phyloP scores from a whole-genome alignment of 1,140 invertebrate genomes.

The Apis dorsata region DNA sequence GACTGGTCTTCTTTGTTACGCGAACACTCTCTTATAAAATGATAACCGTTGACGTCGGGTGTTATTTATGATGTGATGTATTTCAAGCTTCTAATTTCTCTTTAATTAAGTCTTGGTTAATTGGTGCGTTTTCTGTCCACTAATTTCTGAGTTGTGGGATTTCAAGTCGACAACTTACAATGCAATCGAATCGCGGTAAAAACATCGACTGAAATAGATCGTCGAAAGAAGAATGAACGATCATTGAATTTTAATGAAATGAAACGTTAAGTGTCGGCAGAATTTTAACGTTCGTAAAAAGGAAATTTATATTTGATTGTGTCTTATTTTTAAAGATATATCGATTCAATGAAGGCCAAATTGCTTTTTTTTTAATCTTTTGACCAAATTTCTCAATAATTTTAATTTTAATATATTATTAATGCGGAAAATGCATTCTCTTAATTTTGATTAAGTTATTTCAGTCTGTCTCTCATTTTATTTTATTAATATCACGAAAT shows the following conservation, averaged over 20 bases:
- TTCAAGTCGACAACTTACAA: neutral
- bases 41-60: constrained; percentile 3
- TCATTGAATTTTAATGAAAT: neutral
- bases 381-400: neutral
- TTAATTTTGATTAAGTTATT: neutral
- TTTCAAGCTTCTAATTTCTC: neutral
- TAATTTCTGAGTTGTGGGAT: neutral
- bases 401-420: neutral
- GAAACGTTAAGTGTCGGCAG: neutral
- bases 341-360: neutral
- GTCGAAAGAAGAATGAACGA: neutral
- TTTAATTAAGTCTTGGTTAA: neutral
- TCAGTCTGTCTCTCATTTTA: neutral
- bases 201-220: neutral
- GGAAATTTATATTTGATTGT: neutral
- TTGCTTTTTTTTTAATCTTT: neutral
- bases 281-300: neutral
- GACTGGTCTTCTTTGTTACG: neutral
- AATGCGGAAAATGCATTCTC: neutral
- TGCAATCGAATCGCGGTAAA: neutral
- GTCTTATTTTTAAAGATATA: neutral
- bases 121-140: neutral
- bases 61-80: neutral
- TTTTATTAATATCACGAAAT: neutral
- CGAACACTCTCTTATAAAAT: neutral